Evolutionary conservation across 2,113 vertebrate genomes (phyloP).

Genomic region (Chaetura pelagica): DNA sequence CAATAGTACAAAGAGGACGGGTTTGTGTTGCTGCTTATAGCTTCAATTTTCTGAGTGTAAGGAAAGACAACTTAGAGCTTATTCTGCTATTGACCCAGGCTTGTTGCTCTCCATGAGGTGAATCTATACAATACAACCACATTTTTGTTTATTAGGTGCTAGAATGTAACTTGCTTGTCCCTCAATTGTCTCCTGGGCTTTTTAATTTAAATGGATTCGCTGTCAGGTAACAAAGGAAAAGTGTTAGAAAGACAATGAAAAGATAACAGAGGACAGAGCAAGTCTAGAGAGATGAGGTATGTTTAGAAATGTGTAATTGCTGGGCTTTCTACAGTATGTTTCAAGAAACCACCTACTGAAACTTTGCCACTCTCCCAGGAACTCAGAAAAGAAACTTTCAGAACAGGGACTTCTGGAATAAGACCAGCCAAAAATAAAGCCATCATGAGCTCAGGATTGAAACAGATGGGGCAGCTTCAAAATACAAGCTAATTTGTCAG

Average conservation of each 20-base stretch:
- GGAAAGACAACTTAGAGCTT: neutral
- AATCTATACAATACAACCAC: neutral
- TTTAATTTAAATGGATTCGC: neutral
- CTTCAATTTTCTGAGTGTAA: neutral
- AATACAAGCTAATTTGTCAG: neutral
- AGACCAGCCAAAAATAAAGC: neutral
- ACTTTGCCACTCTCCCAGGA: neutral
- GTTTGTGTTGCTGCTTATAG: neutral
- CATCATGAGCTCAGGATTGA: neutral
- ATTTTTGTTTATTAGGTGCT: neutral
- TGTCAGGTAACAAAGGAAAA: constrained; percentile 28
- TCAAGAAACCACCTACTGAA: neutral
- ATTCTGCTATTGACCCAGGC: neutral
- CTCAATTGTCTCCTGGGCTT: neutral
- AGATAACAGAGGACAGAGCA: constrained; percentile 47
- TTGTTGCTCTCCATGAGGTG: neutral
- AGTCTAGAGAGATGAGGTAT: constrained; percentile 2
- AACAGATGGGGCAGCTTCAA: neutral
- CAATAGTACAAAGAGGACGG: neutral
- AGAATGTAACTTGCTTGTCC: neutral
- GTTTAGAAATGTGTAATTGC: neutral
- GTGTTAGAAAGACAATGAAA: constrained; percentile 1
- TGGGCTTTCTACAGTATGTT: neutral
- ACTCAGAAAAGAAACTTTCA: neutral
- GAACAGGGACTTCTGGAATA: neutral